Percentiles rank a stretch among this genome's conserved stretches.
Conservation (phyloP, 1,140 invertebrate species). For the Drosophila truncata region DNA sequence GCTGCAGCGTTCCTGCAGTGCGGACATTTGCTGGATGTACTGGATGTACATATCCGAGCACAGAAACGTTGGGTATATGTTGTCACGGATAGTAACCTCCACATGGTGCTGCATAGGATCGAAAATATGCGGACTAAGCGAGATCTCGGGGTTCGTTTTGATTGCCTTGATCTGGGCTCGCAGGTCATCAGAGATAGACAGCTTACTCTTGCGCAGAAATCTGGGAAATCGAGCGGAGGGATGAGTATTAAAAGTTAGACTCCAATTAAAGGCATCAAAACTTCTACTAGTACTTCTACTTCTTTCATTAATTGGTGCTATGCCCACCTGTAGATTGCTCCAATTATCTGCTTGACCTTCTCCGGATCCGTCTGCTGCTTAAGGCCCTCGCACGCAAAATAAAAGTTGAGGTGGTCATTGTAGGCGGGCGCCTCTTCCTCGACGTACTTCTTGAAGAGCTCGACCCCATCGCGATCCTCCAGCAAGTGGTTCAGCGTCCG, state of each 20-base stretch:
- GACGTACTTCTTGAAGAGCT: slow-evolving; percentile 93
- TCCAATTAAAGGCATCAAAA: background rate
- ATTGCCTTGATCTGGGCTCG: slow-evolving; percentile 89
- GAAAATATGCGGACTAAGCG: slow-evolving; percentile 87
- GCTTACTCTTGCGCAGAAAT: slow-evolving; percentile 93
- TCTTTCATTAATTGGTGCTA: background rate
- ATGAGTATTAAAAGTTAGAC: background rate
- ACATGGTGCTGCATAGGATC: slow-evolving; percentile 89
- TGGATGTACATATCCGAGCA: slow-evolving; percentile 96
- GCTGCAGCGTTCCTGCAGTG: slow-evolving; percentile 75
- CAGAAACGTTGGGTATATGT: slow-evolving; percentile 96
- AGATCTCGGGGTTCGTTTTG: slow-evolving; percentile 87
- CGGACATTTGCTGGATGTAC: slow-evolving; percentile 89
- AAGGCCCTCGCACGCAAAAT: slow-evolving; percentile 96
- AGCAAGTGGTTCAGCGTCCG: slow-evolving; percentile 92
- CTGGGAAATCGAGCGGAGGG: slow-evolving; percentile 81
- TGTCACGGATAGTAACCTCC: slow-evolving; percentile 92
- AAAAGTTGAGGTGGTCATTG: slow-evolving; percentile 93
- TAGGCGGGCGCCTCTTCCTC: slow-evolving; percentile 92
- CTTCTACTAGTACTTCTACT: too few species aligned
- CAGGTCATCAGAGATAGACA: slow-evolving; percentile 93
- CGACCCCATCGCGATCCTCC: slow-evolving; percentile 93
- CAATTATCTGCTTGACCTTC: slow-evolving; percentile 91
- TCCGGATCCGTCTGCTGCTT: slow-evolving; percentile 91
- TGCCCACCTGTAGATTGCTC: slow-evolving; percentile 91